Evolutionary conservation across 2,113 vertebrate species (phyloP).

Genomic region (Syrmaticus mikado): DNA sequence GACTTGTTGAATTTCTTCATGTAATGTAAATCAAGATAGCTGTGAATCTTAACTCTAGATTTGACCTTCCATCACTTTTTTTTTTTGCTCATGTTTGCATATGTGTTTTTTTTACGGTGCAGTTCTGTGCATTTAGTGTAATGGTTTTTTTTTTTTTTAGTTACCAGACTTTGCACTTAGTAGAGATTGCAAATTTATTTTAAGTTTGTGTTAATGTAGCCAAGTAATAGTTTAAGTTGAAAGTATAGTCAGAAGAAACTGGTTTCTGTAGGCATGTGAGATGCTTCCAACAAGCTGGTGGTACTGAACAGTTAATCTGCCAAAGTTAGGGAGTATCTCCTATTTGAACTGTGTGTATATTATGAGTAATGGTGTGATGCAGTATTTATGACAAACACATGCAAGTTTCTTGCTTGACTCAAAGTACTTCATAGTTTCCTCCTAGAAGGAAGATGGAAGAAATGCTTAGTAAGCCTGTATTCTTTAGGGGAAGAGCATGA

Average conservation of each 20-base stretch:
- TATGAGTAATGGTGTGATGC: not conserved
- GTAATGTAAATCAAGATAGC: not conserved
- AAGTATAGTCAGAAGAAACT: not conserved
- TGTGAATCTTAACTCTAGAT: not conserved
- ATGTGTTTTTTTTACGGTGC: not conserved
- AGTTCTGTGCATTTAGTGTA: not conserved
- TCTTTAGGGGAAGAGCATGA: not conserved
- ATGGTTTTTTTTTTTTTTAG: not conserved
- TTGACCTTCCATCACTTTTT: not conserved
- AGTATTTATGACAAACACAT: not conserved
- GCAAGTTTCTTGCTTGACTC: not conserved
- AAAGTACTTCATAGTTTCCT: not conserved
- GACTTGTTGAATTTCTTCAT: not conserved
- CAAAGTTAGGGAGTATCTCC: not conserved
- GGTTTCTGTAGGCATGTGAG: not conserved
- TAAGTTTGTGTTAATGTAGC: not conserved
- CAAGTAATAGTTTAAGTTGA: not conserved
- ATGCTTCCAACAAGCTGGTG: not conserved
- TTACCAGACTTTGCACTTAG: not conserved
- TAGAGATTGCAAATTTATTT: not conserved
- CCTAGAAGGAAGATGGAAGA: not conserved
- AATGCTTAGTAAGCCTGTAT: accelerated
- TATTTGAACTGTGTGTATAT: not conserved
- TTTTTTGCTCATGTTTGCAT: not conserved
- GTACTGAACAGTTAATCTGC: not conserved